Conservation (phyloP, 2,888 invertebrate genomes). For the Andrena camellia region DNA sequence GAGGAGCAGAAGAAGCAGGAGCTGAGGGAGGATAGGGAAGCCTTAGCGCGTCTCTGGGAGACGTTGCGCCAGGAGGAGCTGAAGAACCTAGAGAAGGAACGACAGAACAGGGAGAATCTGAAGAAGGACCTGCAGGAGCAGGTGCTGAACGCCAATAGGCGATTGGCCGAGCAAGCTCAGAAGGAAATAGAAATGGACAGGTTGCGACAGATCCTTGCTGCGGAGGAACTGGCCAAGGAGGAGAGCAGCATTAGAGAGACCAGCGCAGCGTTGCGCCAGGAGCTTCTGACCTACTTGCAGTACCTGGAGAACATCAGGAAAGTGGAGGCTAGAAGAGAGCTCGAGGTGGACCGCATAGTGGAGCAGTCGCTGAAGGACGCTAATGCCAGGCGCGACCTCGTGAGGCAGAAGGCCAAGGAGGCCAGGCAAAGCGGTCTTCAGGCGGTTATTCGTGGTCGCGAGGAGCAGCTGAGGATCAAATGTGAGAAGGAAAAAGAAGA, state of each 20-base stretch:
- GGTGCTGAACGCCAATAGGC: conserved; percentile 66
- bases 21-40: conserved; percentile 73
- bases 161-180: conserved; percentile 69
- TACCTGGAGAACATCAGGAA: conserved; percentile 74
- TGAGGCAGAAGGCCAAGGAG: conserved; percentile 62
- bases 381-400: conserved; percentile 61
- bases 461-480: conserved; percentile 70
- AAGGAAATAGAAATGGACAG: conserved; percentile 73
- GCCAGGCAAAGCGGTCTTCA: conserved; percentile 57
- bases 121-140: conserved; percentile 78
- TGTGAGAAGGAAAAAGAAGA: conserved; percentile 56
- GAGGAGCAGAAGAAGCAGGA: conserved; percentile 70
- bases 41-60: conserved; percentile 69
- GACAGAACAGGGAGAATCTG: conserved; percentile 67
- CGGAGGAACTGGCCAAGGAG: conserved; percentile 73
- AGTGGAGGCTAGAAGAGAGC: conserved; percentile 68
- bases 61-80: conserved; percentile 70
- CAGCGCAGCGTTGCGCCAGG: conserved; percentile 71
- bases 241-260: conserved; percentile 54
- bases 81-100: conserved; percentile 66
- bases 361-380: conserved; percentile 60
- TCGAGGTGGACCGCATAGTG: conserved; percentile 70
- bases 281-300: conserved; percentile 75
- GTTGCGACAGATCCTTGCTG: conserved; percentile 59
- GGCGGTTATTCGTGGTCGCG: conserved; percentile 69